These are phyloP conservation scores for Datnioides undecimradiatus DNA, from an alignment of 2,113 vertebrate species.

Conservation along the genomic window DNA sequence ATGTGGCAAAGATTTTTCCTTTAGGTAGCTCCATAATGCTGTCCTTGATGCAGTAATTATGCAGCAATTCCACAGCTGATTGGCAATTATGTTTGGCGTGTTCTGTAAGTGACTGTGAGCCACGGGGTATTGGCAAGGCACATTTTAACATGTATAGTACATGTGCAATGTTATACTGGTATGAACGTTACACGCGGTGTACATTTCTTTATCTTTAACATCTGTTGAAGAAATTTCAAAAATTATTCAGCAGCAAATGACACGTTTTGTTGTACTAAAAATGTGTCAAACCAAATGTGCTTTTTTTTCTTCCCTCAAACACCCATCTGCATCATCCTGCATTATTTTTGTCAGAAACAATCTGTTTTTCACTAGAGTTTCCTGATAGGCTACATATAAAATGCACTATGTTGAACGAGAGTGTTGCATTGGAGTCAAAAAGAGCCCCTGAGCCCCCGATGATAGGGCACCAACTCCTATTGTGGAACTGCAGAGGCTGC, in stretches of 20 bases:
- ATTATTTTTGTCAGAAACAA: conserved; percentile 53
- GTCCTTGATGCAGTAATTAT: neutral
- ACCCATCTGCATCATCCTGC: conserved; percentile 38
- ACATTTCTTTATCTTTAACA: conserved; percentile 17
- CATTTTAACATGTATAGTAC: conserved; percentile 17
- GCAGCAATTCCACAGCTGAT: neutral
- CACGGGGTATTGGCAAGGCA: neutral
- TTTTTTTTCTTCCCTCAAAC: conserved; percentile 17
- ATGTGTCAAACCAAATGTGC: conserved; percentile 47
- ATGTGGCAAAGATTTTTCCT: neutral
- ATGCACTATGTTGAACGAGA: conserved; percentile 68
- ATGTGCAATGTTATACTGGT: neutral
- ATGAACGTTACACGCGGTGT: neutral
- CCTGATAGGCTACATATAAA: conserved; percentile 78
- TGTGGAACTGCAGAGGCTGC: conserved; percentile 70
- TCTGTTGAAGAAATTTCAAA: conserved; percentile 19
- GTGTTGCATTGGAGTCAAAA: conserved; percentile 69
- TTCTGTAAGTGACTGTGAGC: neutral
- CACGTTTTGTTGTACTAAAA: conserved; percentile 50
- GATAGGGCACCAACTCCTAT: conserved; percentile 74
- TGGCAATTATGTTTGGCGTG: neutral
- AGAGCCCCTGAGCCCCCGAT: conserved; percentile 68
- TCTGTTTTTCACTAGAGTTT: conserved; percentile 79
- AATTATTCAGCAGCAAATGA: conserved; percentile 48
- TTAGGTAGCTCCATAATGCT: neutral